These are phyloP conservation scores for Nestor notabilis DNA, from an alignment of 2,113 vertebrate species.

Conservation along the genomic window DNA sequence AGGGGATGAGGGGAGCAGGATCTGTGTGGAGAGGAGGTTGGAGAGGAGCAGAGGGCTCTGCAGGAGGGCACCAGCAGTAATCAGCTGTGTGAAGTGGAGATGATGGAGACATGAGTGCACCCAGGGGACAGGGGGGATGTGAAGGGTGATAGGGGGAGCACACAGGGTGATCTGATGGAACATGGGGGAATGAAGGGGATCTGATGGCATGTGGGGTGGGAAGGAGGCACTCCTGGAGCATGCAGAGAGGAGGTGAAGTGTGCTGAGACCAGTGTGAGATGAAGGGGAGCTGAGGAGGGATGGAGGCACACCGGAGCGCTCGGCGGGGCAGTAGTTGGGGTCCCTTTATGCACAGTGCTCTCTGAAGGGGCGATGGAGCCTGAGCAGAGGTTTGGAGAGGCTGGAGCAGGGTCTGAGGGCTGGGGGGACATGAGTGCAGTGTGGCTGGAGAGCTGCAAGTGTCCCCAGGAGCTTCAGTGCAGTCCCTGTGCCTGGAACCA, in stretches of 20 bases:
- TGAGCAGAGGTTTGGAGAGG: fast-evolving
- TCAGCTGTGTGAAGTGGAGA: fast-evolving
- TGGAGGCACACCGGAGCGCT: fast-evolving
- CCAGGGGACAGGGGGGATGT: fast-evolving
- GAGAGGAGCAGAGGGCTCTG: not conserved
- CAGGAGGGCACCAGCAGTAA: not conserved
- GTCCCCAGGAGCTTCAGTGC: not conserved
- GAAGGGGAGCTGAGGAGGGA: not conserved
- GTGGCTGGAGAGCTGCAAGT: not conserved
- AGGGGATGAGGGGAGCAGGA: not conserved
- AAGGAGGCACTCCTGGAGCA: not conserved
- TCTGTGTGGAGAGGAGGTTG: fast-evolving
- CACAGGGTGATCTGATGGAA: no score
- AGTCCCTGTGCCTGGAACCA: fast-evolving
- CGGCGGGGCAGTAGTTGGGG: fast-evolving
- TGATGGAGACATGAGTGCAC: not conserved
- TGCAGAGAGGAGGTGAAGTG: fast-evolving
- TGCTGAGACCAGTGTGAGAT: not conserved
- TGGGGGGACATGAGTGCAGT: fast-evolving
- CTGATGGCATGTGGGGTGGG: fast-evolving
- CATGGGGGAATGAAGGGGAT: fast-evolving
- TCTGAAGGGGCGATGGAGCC: not conserved
- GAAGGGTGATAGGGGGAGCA: no score
- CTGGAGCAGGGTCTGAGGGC: fast-evolving
- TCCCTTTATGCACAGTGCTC: fast-evolving